Conservation (phyloP, 2,888 invertebrate genomes). For the Tetragonula carbonaria region DNA sequence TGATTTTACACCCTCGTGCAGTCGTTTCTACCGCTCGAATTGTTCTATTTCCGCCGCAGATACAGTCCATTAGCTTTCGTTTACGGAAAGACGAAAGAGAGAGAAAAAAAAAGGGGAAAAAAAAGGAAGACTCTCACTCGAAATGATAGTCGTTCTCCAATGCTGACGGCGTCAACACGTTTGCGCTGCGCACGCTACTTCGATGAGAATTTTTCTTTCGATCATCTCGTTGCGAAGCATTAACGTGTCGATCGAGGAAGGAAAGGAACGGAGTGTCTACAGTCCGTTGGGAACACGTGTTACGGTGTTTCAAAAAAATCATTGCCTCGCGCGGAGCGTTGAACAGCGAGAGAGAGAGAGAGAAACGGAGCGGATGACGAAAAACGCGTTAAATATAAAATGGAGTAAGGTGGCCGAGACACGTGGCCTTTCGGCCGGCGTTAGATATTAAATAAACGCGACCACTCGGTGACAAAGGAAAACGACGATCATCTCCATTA, state of each 20-base stretch:
- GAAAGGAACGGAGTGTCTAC: background rate
- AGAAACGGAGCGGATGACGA: background rate
- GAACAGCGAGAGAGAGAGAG: background rate
- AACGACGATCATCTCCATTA: conserved; percentile 50
- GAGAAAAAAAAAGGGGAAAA: background rate
- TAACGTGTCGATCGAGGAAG: background rate
- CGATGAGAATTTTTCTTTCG: background rate
- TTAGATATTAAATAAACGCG: conserved; percentile 39
- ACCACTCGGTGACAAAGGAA: conserved; percentile 31
- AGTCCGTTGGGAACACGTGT: background rate
- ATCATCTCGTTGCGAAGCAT: background rate
- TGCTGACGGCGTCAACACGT: background rate
- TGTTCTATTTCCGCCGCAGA: conserved; percentile 36
- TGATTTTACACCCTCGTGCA: conserved; percentile 17
- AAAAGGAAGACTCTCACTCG: background rate
- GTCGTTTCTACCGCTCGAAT: conserved; percentile 40
- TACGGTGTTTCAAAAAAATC: background rate
- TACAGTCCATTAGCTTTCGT: conserved; percentile 25
- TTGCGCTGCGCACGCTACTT: background rate
- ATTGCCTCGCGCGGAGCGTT: background rate
- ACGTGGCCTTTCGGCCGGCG: conserved; percentile 40
- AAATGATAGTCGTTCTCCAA: conserved; percentile 2
- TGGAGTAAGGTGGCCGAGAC: conserved; percentile 9
- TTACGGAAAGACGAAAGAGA: too few species aligned
- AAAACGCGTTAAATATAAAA: conserved; percentile 20